Base-by-base conservation (phyloP, 2,888 invertebrate genomes). In the Harpalus rufipes region DNA sequence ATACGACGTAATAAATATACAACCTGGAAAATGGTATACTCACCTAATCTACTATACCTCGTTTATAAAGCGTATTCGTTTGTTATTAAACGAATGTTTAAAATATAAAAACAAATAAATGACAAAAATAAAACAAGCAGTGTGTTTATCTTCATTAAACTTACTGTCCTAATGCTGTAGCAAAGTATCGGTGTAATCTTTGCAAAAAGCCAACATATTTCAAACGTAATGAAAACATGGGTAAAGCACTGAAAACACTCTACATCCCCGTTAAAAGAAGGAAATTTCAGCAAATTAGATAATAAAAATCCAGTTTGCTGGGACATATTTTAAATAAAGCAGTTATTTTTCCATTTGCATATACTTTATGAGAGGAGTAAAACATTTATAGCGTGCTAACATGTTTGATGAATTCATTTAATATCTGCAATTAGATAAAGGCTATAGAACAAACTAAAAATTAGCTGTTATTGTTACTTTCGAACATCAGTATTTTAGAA, bases 281-380 rank as follows among this genome's bases (percentile, higher is more conserved):
- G 68, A 39, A 32, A 68, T 68, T 63, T 63, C 63, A 68, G 68
- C 68, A 68, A 68, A 68, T 68, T 68, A 68, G 68, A 68, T 68
- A 68, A 68, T 68, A 68, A 68, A 68, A 68, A 68, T 68, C 68
- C 32, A 39, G 68, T 68, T 68, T 68, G 68, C 39, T 14, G 39
- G 7, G 68, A 32, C 68, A 68, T 68, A 68, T 68, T 68, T 68
- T 41, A 68, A 68, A 68, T 68, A 68, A 68, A 14, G 68, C 68
- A 39, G 68, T 68, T 68, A 68, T 68, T 39, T 39, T 68, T 68
- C 25, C 68, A 68, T 68, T 68, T 68, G 68, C 68, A 68, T 68
- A 68, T 39, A 44, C n/a, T 74, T 81, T 81, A 63, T 21, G 65
- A 81, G 18, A 2, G 51, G 10, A 41, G 18, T 63, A 81, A 61